Percentiles rank a stretch among this genome's conserved stretches.
Evolutionary conservation across 1,140 invertebrate genomes (phyloP).

Genomic region (Diachasmimorpha longicaudata): DNA sequence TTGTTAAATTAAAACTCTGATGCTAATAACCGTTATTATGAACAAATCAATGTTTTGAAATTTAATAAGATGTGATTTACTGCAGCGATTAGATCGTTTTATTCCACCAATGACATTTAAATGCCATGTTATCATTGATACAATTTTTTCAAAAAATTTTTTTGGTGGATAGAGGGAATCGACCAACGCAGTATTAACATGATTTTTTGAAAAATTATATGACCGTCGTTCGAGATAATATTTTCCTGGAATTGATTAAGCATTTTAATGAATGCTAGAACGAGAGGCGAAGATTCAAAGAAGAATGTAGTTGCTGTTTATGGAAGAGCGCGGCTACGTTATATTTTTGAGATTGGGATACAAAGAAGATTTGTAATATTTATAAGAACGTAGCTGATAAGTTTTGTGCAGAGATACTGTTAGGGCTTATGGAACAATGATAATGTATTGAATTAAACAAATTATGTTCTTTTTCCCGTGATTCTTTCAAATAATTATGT

Average conservation of each 20-base stretch:
- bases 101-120: neutral
- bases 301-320: slow-evolving; percentile 33
- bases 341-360: slow-evolving; percentile 62
- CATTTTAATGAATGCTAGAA: neutral
- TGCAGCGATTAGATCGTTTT: neutral
- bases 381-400: slow-evolving; percentile 53
- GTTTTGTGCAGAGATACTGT: slow-evolving; percentile 43
- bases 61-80: neutral
- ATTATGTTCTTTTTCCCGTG: slow-evolving; percentile 19
- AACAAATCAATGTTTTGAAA: neutral
- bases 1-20: slow-evolving; percentile 15
- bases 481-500: neutral
- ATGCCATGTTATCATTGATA: neutral
- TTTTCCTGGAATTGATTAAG: neutral
- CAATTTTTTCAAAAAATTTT: neutral
- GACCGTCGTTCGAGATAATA: neutral
- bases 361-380: slow-evolving; percentile 60
- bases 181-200: neutral
- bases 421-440: slow-evolving; percentile 43
- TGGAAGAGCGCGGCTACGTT: slow-evolving; percentile 51
- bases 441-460: slow-evolving; percentile 33
- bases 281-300: slow-evolving; percentile 16
- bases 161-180: neutral
- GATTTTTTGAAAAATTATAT: neutral
- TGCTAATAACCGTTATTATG: neutral